Conservation (phyloP, 2,888 invertebrate species). For the Meta bourneti region DNA sequence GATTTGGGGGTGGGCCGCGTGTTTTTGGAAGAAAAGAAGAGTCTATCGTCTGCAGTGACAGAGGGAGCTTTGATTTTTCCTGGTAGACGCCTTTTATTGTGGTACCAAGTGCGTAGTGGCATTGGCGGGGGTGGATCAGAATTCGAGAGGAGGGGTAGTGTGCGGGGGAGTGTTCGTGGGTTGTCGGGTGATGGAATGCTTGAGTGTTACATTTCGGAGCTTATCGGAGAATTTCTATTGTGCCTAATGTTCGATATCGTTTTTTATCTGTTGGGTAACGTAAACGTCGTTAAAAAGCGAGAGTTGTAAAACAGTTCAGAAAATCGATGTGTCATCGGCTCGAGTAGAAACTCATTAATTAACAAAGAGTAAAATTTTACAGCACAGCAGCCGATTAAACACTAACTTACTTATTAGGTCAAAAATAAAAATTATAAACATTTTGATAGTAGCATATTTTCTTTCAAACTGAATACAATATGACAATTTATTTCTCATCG, state of each 20-base stretch:
- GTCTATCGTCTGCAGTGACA: slow-evolving; percentile 14
- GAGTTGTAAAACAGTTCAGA: too few relatives aligned
- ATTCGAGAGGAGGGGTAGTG: background rate
- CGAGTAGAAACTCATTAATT: background rate
- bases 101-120: background rate
- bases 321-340: background rate
- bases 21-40: slow-evolving; percentile 29
- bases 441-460: too few relatives aligned
- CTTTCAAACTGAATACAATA: too few relatives aligned
- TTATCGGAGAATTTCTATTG: background rate
- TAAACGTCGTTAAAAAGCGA: background rate
- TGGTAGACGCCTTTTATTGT: slow-evolving; percentile 66
- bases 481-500: too few relatives aligned
- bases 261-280: background rate
- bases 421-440: too few relatives aligned
- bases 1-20: slow-evolving; percentile 30
- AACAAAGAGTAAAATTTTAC: too few relatives aligned
- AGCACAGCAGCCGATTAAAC: too few relatives aligned
- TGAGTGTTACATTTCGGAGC: slow-evolving; percentile 11
- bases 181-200: background rate
- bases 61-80: slow-evolving; percentile 50
- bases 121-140: background rate
- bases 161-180: slow-evolving; percentile 4
- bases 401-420: too few relatives aligned
- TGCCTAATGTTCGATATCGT: background rate